Evolutionary conservation across 2,888 invertebrate species (phyloP), one percentile per base, ranked within the genome.

Genomic region (Eupithecia inturbata): DNA sequence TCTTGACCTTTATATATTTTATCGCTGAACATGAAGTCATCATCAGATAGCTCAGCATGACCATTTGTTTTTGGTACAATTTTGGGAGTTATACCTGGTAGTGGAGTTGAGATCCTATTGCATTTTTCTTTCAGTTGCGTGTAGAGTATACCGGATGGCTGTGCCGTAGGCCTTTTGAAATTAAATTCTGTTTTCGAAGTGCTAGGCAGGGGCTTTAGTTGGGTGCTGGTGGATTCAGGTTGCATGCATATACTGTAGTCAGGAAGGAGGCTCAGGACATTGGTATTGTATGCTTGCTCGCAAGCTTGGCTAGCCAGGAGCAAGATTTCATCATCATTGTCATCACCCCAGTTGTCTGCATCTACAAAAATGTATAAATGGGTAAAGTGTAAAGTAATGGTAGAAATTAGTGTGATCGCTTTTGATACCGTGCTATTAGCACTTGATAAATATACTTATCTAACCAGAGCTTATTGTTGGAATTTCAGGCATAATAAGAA

Each of bases 221-320:
- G 95, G 0, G 94, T 94, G 79, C 94, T 94, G 1, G 92, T 92
- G 0, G 91, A 82, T 0, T 81, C 78, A 0, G 94, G 94, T 68
- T 91, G 90, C 90, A 91, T 91, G 75, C 88, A 93, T 41, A 90
- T 75, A 75, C 88, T 91, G 77, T 93, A 95, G 79, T 93, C 86
- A 6, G 93, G 91, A 33, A 95, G 75, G 2, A 82, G 79, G 75
- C 88, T 85, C 60, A 80, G 76, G 62, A 88, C 85, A 53, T 85
- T 86, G 57, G 80, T 80, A 69, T 76, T 86, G 77, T 87, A 91
- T 0, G 86, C 92, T 36, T 93, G 85, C 75, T 95, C 95, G 77
- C 92, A 94, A 0, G 90, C 95, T 79, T 95, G 95, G 75, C 94
- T 95, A 0, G 93, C 95, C 79, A 94, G 83, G 14, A 95, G 85